Percentiles rank a stretch among this genome's conserved stretches.
These are phyloP conservation scores for Morpho deidamia DNA, from an alignment of 2,888 invertebrate genomes.

Conservation along the genomic window DNA sequence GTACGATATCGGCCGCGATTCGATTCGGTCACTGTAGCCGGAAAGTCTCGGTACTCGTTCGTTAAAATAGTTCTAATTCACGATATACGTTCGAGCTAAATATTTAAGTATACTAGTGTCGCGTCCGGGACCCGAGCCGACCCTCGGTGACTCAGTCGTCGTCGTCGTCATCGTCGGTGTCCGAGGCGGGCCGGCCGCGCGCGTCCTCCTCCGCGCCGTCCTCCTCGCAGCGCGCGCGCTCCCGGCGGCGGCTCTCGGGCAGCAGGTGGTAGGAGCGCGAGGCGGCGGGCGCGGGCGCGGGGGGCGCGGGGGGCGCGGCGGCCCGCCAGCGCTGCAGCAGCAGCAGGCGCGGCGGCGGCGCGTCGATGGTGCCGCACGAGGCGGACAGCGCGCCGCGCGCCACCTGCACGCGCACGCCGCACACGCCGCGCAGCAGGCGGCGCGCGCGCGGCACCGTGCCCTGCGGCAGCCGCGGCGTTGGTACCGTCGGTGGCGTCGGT, in stretches of 20 bases:
- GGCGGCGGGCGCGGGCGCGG: not conserved
- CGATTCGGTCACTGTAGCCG: too few species aligned
- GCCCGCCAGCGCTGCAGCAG: conserved; percentile 32
- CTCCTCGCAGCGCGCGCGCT: conserved; percentile 26
- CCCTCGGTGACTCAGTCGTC: conserved; percentile 3
- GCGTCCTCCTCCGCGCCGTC: conserved; percentile 15
- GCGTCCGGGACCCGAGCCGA: too few species aligned
- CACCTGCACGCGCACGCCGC: conserved; percentile 37
- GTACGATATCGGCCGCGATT: too few species aligned
- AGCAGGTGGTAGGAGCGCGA: conserved; percentile 31
- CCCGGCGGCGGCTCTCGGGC: conserved; percentile 45
- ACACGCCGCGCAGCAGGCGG: conserved; percentile 20
- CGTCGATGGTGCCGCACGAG: conserved; percentile 79
- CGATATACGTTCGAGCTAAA: too few species aligned
- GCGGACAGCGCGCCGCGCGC: conserved; percentile 75
- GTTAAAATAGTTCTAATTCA: too few species aligned
- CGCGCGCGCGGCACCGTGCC: conserved; percentile 22
- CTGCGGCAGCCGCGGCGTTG: too few species aligned
- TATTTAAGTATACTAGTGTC: too few species aligned
- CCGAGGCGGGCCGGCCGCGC: conserved; percentile 16
- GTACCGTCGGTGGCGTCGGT: too few species aligned
- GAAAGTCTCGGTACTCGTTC: too few species aligned
- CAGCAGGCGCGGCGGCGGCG: conserved; percentile 40
- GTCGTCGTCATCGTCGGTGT: conserved; percentile 9
- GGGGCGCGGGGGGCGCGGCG: conserved; percentile 17